Conservation (phyloP, 2,797 vertebrate species). For the Sebastes melanostomus region DNA sequence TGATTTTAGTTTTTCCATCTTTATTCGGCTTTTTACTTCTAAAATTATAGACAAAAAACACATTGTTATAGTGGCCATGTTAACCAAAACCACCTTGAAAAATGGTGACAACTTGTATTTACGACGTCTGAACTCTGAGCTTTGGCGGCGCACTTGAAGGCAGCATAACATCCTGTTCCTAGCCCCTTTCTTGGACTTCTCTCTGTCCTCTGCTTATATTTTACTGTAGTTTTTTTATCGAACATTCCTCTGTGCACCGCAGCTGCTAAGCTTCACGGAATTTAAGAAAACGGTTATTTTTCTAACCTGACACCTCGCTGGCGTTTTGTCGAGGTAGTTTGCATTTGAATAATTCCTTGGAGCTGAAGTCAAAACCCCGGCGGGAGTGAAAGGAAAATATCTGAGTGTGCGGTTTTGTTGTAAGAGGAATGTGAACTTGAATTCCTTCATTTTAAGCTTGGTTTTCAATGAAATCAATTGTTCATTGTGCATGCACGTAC, state of each 20-base stretch:
- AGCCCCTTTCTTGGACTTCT: background rate
- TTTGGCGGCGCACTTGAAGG: conserved; percentile 4
- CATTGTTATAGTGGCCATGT: background rate
- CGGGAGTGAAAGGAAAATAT: conserved; percentile 31
- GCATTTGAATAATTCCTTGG: conserved; percentile 39
- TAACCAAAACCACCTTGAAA: conserved; percentile 20
- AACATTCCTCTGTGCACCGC: conserved; percentile 46
- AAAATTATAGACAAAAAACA: background rate
- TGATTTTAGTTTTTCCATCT: background rate
- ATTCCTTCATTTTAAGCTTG: conserved; percentile 7
- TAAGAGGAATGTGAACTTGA: conserved; percentile 20
- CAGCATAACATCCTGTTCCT: conserved; percentile 2
- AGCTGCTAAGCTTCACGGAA: conserved; percentile 55
- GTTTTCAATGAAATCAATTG: background rate
- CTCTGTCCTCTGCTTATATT: conserved; percentile 18
- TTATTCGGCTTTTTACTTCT: background rate
- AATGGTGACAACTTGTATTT: background rate
- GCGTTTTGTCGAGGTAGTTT: conserved; percentile 48
- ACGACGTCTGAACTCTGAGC: background rate
- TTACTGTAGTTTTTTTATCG: conserved; percentile 8
- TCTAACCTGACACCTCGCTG: conserved; percentile 57
- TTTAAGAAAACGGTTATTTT: conserved; percentile 48
- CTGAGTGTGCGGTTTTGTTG: conserved; percentile 21
- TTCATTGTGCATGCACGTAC: background rate
- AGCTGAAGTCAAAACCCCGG: conserved; percentile 14